Base-by-base conservation (phyloP, 2,797 vertebrate species). In the Merluccius polli region DNA sequence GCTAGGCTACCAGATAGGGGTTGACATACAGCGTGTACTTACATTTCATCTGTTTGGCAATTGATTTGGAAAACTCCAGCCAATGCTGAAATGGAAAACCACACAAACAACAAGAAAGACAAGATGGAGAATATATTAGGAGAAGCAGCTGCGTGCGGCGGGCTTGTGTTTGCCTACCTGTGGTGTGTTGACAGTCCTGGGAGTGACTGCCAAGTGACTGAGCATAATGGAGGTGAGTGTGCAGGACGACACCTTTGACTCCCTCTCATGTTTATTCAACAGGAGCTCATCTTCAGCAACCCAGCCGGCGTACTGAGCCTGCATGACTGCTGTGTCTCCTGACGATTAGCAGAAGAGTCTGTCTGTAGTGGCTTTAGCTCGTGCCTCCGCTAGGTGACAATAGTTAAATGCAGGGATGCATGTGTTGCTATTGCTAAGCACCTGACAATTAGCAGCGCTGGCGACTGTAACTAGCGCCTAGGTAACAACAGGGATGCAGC, bases 31-130 rank as follows among this genome's bases (percentile, higher is more conserved):
- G 13, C 3, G 24, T 29, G 71, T 85, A 97, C 97, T 97, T 93
- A 99, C 98, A 96, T 93, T 97, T 95, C 92, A 99, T 92, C 84
- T 99, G 98, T 93, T 99, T 99, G 90, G 95, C 91, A 74, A 99
- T 96, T 4, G 97, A 98, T 91, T 99, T 99, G 77, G 97, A 93
- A 76, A 98, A 97, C 85, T 99, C 98, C 95, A 99, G 87, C 98
- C 98, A 99, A 31, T 99, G 98, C 98, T 99, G 84, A 78, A 86
- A 88, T 48, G 30, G 67, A 87, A 41, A 70, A 31, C 85, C 67
- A 84, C 38, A 70, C 48, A 87, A 24, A 84, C 18, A 44, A 78
- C 27, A 29, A 69, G 31, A 69, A 69, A 69, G 67, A 24, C 6
- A 72, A 0, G 3, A 52, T 15, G 21, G 11, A 27, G n/a, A 69